These are phyloP conservation scores for Alfaro cultratus DNA, from an alignment of 2,797 vertebrate genomes.

Conservation along the genomic window DNA sequence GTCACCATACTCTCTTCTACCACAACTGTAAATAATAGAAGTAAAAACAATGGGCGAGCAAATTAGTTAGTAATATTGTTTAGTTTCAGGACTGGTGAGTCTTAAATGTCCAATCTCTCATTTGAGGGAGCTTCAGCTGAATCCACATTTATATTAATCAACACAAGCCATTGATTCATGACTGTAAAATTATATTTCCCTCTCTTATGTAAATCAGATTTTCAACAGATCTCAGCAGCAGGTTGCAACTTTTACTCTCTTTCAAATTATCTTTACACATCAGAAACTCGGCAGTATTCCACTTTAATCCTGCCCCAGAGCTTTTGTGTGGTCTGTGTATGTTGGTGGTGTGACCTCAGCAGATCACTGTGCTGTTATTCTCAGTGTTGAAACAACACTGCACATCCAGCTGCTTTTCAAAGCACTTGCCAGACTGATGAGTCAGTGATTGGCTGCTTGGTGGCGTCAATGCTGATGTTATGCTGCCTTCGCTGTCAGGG, in stretches of 20 bases:
- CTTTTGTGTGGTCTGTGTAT: slow-evolving; percentile 14
- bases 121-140: background rate
- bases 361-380: slow-evolving; percentile 36
- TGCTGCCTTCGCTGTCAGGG: slow-evolving; percentile 17
- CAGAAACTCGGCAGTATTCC: slow-evolving; percentile 7
- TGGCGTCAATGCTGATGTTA: slow-evolving; percentile 39
- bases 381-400: slow-evolving; percentile 49
- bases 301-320: slow-evolving; percentile 5
- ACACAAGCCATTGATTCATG: background rate
- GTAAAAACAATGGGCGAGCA: background rate
- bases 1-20: background rate
- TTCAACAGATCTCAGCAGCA: background rate
- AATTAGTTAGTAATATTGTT: background rate
- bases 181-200: background rate
- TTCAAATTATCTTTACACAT: background rate
- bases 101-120: background rate
- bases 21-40: background rate
- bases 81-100: background rate
- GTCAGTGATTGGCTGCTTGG: slow-evolving; percentile 44
- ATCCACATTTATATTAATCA: background rate
- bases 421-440: slow-evolving; percentile 44
- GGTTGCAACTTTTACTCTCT: background rate
- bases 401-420: slow-evolving; percentile 40
- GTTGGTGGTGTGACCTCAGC: slow-evolving; percentile 12
- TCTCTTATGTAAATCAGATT: background rate